phyloP scores from a whole-genome alignment of 2,888 invertebrate genomes.

The Pteria penguin region DNA sequence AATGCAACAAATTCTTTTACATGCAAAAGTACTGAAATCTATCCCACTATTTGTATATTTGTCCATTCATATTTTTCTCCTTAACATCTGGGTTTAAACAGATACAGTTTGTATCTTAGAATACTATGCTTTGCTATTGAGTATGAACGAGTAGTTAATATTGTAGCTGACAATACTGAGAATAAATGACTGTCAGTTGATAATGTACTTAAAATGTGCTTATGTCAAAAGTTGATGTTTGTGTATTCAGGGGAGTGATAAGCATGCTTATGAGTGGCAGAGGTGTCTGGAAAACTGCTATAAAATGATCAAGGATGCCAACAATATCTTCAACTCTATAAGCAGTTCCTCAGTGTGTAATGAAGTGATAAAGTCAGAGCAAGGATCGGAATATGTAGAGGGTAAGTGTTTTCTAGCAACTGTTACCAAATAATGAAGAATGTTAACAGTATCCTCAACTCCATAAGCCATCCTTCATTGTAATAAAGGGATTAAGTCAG shows the following conservation, averaged over 20 bases:
- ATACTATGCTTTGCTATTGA: no score
- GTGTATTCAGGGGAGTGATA: slow-evolving; percentile 75
- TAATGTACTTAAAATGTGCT: no score
- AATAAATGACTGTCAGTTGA: no score
- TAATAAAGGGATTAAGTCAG: slow-evolving; percentile 82
- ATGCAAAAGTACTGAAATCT: no score
- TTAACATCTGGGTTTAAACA: no score
- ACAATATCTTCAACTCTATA: slow-evolving; percentile 82
- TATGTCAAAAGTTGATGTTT: no score
- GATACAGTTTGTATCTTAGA: no score
- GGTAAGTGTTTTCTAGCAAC: slow-evolving; percentile 80
- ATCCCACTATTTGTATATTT: no score
- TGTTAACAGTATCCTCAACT: slow-evolving; percentile 82
- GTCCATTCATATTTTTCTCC: no score
- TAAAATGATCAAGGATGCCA: slow-evolving; percentile 82
- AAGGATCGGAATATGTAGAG: slow-evolving; percentile 82
- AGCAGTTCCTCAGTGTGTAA: slow-evolving; percentile 82
- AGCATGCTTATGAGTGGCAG: slow-evolving; percentile 80
- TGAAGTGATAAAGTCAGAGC: slow-evolving; percentile 82
- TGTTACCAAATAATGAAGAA: slow-evolving; percentile 82
- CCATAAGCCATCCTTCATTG: slow-evolving; percentile 82
- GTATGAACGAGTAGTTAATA: no score
- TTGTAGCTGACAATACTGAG: no score
- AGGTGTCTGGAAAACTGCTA: slow-evolving; percentile 82
- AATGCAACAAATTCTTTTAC: no score